A percentile compares a stretch with the other conserved stretches of the same genome.
phyloP scores from a whole-genome alignment of 2,888 invertebrate species.

The Agriopis leucophaearia region DNA sequence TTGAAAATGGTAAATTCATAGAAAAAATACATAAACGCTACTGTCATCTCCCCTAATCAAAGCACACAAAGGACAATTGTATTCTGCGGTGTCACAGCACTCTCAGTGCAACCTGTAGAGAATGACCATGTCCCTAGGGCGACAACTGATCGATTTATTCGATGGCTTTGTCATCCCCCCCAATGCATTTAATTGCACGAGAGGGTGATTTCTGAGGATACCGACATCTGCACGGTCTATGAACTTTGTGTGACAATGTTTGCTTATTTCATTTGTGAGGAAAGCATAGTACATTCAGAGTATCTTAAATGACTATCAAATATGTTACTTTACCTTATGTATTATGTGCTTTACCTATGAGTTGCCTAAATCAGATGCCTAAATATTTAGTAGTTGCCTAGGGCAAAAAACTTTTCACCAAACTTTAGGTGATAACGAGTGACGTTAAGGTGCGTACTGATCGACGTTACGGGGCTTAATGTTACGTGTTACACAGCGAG shows the following conservation, averaged over 20 bases:
- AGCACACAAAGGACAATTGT: conserved; percentile 42
- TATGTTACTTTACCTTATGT: too few relatives aligned
- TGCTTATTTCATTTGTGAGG: not conserved
- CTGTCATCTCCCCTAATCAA: conserved; percentile 17
- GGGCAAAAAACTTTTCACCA: too few relatives aligned
- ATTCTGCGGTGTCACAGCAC: conserved; percentile 65
- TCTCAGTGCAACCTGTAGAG: conserved; percentile 57
- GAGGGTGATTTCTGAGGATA: conserved; percentile 65
- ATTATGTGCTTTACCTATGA: too few relatives aligned
- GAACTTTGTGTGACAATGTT: conserved; percentile 61
- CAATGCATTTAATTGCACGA: conserved; percentile 75
- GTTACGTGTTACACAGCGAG: too few relatives aligned
- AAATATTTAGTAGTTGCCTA: too few relatives aligned
- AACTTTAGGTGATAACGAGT: too few relatives aligned
- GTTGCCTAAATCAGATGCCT: too few relatives aligned
- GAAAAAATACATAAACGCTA: not conserved
- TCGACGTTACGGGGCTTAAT: too few relatives aligned
- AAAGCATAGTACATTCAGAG: too few relatives aligned
- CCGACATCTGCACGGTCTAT: conserved; percentile 73
- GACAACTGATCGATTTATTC: conserved; percentile 61
- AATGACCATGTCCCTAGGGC: conserved; percentile 69
- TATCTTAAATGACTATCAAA: too few relatives aligned
- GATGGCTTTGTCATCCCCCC: conserved; percentile 80
- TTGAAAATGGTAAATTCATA: not conserved
- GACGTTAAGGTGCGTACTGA: too few relatives aligned